Evolutionary conservation across 37 sponge, comb jelly and placozoan genomes (phyloP).

Genomic region (Beroe forskalii): DNA sequence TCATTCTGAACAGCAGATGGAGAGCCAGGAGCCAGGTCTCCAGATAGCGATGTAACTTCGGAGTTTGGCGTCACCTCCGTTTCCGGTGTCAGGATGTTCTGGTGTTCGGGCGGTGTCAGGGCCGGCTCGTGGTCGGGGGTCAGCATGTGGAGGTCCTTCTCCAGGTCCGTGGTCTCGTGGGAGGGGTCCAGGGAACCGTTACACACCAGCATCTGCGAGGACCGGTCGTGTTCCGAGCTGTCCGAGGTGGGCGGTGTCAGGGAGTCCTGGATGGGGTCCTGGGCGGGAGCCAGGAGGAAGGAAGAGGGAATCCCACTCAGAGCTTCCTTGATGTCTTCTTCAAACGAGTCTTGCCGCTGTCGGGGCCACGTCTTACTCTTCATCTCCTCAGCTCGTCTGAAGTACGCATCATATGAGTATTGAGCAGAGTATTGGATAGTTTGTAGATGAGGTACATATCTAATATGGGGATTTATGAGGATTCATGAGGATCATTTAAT

Average conservation of each 20-base stretch:
- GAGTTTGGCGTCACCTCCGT: no score
- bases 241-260: slow-evolving; percentile 32
- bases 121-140: slow-evolving; percentile 15
- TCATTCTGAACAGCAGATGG: not conserved
- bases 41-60: no score
- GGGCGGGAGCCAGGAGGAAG: not conserved
- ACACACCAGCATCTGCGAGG: not conserved
- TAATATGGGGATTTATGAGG: not conserved
- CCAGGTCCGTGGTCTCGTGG: not conserved
- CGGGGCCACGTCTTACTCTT: not conserved
- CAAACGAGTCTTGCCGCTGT: slow-evolving; percentile 24
- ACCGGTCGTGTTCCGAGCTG: slow-evolving; percentile 41
- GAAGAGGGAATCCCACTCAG: not conserved
- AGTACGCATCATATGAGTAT: not conserved
- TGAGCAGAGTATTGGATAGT: not conserved
- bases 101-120: not conserved
- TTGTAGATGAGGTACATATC: not conserved
- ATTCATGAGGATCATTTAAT: no score
- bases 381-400: not conserved
- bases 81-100: not conserved
- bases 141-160: slow-evolving; percentile 27
- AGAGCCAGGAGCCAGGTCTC: no score
- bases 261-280: slow-evolving; percentile 1
- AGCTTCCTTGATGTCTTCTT: slow-evolving; percentile 34
- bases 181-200: not conserved